Conservation (phyloP, 2,113 vertebrate genomes). For the Cervus canadensis region DNA sequence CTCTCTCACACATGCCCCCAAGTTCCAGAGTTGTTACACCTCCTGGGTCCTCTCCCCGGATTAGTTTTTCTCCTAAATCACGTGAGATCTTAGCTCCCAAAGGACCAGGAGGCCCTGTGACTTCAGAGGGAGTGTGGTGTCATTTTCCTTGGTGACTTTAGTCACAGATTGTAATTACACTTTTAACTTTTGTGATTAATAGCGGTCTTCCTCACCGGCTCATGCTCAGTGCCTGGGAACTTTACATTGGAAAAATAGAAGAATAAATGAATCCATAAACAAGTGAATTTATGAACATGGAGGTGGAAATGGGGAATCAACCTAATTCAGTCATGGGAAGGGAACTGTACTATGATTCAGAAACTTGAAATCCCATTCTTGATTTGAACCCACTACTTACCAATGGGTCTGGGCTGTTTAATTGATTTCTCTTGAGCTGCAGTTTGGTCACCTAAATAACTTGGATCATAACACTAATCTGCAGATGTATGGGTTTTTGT, state of each 20-base stretch:
- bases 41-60: not conserved
- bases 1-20: not conserved
- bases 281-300: not conserved
- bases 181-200: not conserved
- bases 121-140: not conserved
- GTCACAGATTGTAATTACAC: not conserved
- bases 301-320: not conserved
- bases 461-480: not conserved
- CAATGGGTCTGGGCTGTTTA: not conserved
- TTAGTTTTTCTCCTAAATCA: not conserved
- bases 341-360: not conserved
- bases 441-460: not conserved
- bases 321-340: not conserved
- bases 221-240: not conserved
- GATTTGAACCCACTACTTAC: not conserved
- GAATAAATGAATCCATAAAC: not conserved
- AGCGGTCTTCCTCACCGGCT: not conserved
- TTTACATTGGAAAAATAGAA: not conserved
- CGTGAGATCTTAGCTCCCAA: not conserved
- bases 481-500: not conserved
- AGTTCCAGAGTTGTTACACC: no score
- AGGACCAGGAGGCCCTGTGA: not conserved
- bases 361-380: not conserved
- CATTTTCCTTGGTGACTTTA: not conserved
- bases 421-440: not conserved